Base-by-base conservation (phyloP, 2,113 vertebrate genomes). In the Pygathrix nemaeus region DNA sequence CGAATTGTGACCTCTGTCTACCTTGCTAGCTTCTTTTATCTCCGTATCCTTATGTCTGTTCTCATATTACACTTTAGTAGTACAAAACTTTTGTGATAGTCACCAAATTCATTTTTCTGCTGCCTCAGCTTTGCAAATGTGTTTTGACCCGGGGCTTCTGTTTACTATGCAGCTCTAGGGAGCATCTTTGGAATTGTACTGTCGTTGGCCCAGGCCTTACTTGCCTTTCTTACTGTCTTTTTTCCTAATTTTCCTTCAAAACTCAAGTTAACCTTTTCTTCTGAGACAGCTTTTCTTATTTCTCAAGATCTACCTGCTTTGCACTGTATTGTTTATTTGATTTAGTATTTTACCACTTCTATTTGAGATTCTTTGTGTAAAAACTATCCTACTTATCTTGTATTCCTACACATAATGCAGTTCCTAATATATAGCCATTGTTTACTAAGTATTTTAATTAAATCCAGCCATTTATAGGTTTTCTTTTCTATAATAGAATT, bases 401-500 rank as follows among this genome's bases (percentile, higher is more conserved):
- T 12, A 86, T 90, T 78, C 75, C 75, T 93, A 61, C 6, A 73
- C 52, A 32, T 88, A 79, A 84, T 25, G 83, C 14, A 84, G 43
- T 48, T 75, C 21, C 66, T 81, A n/a, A 80, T 75, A 27, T 85
- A 13, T 48, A 87, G 64, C 70, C n/a, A 64, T 45, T 89, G 30
- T 85, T 89, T 18, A 90, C 43, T 80, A 55, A 59, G 48, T 93
- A 78, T 87, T 95, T 73, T 75, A 85, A 48, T 95, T 90, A 70
- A 89, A 40, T 45, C 16, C 18, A 88, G 50, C 40, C 50, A 48
- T 66, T 78, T 97, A 68, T 91, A 83, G 86, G 2, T 57, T 85
- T 90, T 27, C 73, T 90, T 91, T 81, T 93, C 66, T 91, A 35
- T 17, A 48, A 1, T 75, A 86, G 64, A 90, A 86, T 70, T 90